Evolutionary conservation across 2,888 invertebrate genomes (phyloP).

Genomic region (Synergus gifuensis): DNA sequence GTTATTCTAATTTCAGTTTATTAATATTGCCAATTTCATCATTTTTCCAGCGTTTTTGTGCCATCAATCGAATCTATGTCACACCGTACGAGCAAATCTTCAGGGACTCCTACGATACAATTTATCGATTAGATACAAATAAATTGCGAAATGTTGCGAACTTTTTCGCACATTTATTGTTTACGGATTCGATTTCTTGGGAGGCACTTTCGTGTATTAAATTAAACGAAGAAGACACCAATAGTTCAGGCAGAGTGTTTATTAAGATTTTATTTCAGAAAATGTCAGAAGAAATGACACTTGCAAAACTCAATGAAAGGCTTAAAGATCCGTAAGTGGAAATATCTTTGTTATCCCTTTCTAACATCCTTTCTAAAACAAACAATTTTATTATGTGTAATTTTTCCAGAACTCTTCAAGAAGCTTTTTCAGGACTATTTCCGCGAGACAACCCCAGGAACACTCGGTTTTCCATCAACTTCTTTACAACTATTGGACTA

Average conservation of each 20-base stretch:
- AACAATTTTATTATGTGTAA: slow-evolving; percentile 32
- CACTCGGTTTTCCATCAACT: slow-evolving; percentile 93
- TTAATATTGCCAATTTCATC: background rate
- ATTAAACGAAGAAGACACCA: slow-evolving; percentile 97
- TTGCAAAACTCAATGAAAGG: slow-evolving; percentile 93
- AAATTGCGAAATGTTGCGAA: slow-evolving; percentile 97
- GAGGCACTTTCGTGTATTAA: slow-evolving; percentile 93
- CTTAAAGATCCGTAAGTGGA: slow-evolving; percentile 91
- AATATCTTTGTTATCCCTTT: background rate
- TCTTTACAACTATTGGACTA: slow-evolving; percentile 81
- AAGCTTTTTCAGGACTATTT: slow-evolving; percentile 94
- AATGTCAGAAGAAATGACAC: slow-evolving; percentile 96
- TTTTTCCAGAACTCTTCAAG: slow-evolving; percentile 87
- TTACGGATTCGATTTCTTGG: slow-evolving; percentile 98
- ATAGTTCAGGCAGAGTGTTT: slow-evolving; percentile 97
- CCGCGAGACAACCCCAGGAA: slow-evolving; percentile 97
- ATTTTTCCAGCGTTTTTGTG: slow-evolving; percentile 86
- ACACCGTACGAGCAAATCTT: slow-evolving; percentile 97
- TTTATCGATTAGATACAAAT: slow-evolving; percentile 97
- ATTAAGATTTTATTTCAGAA: slow-evolving; percentile 99
- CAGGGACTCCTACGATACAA: slow-evolving; percentile 95
- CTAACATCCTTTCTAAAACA: background rate
- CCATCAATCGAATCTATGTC: slow-evolving; percentile 94
- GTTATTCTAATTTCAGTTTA: background rate
- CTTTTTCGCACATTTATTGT: slow-evolving; percentile 96